Base-by-base conservation (phyloP, 1,140 invertebrate species). In the Heliconius nattereri region DNA sequence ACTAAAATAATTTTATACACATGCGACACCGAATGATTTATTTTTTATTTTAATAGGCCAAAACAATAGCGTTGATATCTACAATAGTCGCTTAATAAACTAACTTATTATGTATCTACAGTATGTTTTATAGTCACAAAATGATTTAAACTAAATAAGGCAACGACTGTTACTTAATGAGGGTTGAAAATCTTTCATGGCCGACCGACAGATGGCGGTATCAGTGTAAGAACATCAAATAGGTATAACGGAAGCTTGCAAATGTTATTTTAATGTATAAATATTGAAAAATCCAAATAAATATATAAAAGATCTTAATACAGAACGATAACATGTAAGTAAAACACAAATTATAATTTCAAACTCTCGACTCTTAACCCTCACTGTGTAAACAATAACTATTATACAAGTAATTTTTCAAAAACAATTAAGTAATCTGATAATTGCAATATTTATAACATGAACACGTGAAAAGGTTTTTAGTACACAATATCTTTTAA, bases 101-200 rank as follows among this genome's bases (percentile, higher is more conserved):
- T 93, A 92, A 90, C 90, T 83, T 85, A 86, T 82, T 85, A 87
- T 88, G 78, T 93, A 94, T 93, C 92, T 94, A 94, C 91, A 93
- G 91, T 90, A 88, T 94, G 89, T 92, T 93, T 84, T 73, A 90
- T 89, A 93, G 88, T 93, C 91, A 94, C 87, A 91, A 94, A 94
- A 93, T 86, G 94, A 94, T 94, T 92, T 91, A 84, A 94, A 93
- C 91, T 93, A 93, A 94, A 94, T 94, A 94, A 94, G 93, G 93
- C 93, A 94, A 93, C 93, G 90, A 92, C 92, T 93, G 93, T 91
- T 91, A 87, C 90, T 91, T 92, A 91, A 87, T 84, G 71, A 72
- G 71, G 71, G 71, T 29, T 72, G 29, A 72, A 40, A 72, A 72
- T 72, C 70, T 19, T 2, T 9, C 6, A 0, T 1, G 3, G 1